Percentiles rank a stretch among this genome's conserved stretches.
These are phyloP conservation scores for Trichopoda pennipes DNA, from an alignment of 2,888 invertebrate genomes.

Conservation along the genomic window DNA sequence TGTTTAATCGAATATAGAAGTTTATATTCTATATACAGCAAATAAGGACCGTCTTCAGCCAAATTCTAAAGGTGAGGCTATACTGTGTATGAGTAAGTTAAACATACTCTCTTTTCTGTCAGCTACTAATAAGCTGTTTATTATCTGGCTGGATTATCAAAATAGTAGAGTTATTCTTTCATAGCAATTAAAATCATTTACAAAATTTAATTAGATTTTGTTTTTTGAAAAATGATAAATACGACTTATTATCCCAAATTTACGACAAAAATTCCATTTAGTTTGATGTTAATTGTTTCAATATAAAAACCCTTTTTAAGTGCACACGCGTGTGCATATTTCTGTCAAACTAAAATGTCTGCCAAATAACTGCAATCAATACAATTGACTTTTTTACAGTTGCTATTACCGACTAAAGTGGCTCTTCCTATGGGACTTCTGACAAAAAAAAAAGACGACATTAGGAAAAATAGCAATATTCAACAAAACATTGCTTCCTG, in stretches of 20 bases:
- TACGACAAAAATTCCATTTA: neutral
- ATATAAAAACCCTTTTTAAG: neutral
- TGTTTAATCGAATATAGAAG: no score
- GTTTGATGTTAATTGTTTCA: neutral
- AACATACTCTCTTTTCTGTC: no score
- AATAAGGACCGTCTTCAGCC: no score
- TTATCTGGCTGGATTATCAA: no score
- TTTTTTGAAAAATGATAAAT: no score
- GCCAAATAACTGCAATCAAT: slow-evolving; percentile 31
- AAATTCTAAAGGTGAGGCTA: no score
- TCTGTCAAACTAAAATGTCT: slow-evolving; percentile 8
- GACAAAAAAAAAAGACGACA: slow-evolving; percentile 7
- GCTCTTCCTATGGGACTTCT: slow-evolving; percentile 34
- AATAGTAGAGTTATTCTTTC: no score
- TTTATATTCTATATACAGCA: no score
- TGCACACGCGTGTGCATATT: neutral
- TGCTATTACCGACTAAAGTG: slow-evolving; percentile 29
- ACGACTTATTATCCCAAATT: neutral
- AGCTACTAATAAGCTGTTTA: no score
- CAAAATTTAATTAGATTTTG: no score
- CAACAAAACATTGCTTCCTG: slow-evolving; percentile 52
- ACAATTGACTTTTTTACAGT: neutral
- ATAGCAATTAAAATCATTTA: no score
- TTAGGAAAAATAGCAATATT: slow-evolving; percentile 15
- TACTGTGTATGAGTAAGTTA: no score